Conservation (phyloP, 2,113 vertebrate genomes). For the Poecilia latipinna region DNA sequence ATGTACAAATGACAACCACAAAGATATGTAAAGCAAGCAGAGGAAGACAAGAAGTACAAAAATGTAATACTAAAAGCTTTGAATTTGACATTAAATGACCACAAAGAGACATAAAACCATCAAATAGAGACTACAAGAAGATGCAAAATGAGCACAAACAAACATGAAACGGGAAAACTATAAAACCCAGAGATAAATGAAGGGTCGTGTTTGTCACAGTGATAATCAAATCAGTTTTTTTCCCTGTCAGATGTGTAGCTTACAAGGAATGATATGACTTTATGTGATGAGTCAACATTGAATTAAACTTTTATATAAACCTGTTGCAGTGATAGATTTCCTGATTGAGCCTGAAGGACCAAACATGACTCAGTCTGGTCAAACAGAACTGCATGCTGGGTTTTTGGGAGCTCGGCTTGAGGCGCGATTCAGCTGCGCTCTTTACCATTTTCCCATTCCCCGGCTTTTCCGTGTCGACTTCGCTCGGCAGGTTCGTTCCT, state of each 20-base stretch:
- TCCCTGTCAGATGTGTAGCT: background rate
- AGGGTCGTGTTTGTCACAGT: background rate
- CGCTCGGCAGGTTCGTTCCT: constrained; percentile 66
- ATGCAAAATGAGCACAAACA: too few relatives aligned
- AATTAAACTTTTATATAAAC: background rate
- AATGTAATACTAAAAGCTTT: background rate
- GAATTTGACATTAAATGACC: background rate
- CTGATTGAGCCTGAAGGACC: background rate
- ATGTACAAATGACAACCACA: background rate
- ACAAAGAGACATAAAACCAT: background rate
- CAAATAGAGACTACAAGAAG: background rate
- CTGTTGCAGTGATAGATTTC: background rate
- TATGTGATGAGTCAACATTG: background rate
- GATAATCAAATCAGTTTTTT: background rate
- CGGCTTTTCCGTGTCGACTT: constrained; percentile 80
- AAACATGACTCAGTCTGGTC: background rate
- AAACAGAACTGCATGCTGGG: constrained; percentile 8
- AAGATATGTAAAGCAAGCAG: too few relatives aligned
- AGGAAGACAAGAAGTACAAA: too few relatives aligned
- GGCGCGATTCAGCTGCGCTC: constrained; percentile 53
- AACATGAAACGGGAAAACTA: background rate
- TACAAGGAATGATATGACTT: background rate
- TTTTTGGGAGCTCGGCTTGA: constrained; percentile 34
- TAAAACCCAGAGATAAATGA: background rate
- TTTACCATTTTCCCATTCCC: constrained; percentile 73